phyloP scores from a whole-genome alignment of 2,797 vertebrate species.

The Menidia menidia region DNA sequence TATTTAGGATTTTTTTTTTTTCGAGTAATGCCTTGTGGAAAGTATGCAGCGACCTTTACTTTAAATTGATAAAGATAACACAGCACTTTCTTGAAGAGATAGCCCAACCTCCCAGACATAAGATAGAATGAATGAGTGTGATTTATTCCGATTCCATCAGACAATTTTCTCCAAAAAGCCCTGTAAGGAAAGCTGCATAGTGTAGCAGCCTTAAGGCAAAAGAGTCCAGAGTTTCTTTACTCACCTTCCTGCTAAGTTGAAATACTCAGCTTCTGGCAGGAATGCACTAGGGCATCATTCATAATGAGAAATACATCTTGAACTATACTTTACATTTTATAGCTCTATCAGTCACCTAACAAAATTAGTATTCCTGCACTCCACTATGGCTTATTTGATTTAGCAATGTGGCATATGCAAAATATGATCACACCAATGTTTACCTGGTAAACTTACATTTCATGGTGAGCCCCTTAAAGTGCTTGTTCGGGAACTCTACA shows the following conservation, averaged over 20 bases:
- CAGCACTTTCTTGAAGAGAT: slow-evolving; percentile 25
- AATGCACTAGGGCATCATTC: neutral
- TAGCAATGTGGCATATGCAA: neutral
- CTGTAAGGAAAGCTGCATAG: slow-evolving; percentile 1
- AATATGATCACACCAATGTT: neutral
- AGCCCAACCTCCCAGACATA: slow-evolving; percentile 28
- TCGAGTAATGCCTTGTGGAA: slow-evolving; percentile 55
- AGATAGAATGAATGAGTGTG: slow-evolving; percentile 49
- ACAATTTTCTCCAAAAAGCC: slow-evolving; percentile 10
- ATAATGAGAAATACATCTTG: neutral
- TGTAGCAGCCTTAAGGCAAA: neutral
- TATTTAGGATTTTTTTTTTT: slow-evolving; percentile 65
- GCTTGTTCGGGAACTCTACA: neutral
- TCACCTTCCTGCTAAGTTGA: neutral
- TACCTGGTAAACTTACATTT: neutral
- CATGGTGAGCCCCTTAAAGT: neutral
- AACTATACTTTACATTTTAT: neutral
- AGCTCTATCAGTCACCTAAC: neutral
- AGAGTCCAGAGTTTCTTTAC: slow-evolving; percentile 5
- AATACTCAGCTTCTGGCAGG: neutral
- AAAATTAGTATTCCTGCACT: neutral
- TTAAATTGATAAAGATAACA: slow-evolving; percentile 61
- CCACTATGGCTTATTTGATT: neutral
- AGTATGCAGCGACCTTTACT: slow-evolving; percentile 58
- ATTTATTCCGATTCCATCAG: slow-evolving; percentile 44